Evolutionary conservation across 2,113 vertebrate species (phyloP).

Genomic region (Ivindomyrus marchei): DNA sequence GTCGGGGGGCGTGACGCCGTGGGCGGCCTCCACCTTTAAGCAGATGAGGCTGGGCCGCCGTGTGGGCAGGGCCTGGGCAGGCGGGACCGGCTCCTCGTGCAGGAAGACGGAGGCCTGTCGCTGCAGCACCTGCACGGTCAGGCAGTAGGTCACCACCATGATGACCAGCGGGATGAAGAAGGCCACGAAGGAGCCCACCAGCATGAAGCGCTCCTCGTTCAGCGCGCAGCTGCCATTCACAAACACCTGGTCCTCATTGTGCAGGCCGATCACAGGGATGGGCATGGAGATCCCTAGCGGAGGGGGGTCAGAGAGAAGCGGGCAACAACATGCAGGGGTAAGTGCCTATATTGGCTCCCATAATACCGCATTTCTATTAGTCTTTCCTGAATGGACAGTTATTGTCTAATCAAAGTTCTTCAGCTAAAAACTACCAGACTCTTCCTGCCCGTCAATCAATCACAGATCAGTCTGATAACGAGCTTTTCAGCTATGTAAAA

Average conservation of each 20-base stretch:
- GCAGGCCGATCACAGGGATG: slow-evolving; percentile 90
- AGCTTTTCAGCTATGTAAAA: neutral
- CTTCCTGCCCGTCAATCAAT: neutral
- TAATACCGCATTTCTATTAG: neutral
- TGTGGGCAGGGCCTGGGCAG: slow-evolving; percentile 48
- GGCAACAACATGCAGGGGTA: neutral
- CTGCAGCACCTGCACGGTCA: slow-evolving; percentile 87
- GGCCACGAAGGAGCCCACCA: slow-evolving; percentile 93
- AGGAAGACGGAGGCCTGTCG: slow-evolving; percentile 86
- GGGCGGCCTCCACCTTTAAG: slow-evolving; percentile 63
- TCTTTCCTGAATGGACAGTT: neutral
- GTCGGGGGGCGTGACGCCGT: slow-evolving; percentile 43
- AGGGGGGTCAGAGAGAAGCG: neutral
- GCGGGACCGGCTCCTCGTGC: slow-evolving; percentile 61
- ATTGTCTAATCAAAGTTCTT: neutral
- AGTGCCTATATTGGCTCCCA: neutral
- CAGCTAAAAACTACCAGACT: neutral
- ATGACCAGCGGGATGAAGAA: slow-evolving; percentile 98
- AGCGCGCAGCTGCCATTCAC: slow-evolving; percentile 83
- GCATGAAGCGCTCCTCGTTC: slow-evolving; percentile 89
- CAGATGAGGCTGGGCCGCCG: slow-evolving; percentile 73
- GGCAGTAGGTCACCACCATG: slow-evolving; percentile 93
- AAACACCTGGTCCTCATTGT: slow-evolving; percentile 83
- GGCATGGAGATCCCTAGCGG: slow-evolving; percentile 84
- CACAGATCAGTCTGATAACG: neutral